Percentiles rank a stretch among this genome's conserved stretches.
Evolutionary conservation across 2,888 invertebrate genomes (phyloP).

Genomic region (Dilophus febrilis): DNA sequence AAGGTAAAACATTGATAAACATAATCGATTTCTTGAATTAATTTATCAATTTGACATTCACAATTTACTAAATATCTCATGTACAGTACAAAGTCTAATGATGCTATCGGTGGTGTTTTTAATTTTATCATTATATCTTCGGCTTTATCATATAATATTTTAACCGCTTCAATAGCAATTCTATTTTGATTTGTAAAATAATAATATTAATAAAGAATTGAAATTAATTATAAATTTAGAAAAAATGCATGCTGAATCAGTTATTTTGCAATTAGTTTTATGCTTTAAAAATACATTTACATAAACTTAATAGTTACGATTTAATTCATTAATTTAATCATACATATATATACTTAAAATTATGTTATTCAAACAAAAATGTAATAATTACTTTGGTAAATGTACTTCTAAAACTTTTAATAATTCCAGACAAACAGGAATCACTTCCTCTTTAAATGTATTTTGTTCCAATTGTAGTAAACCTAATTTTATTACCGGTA

Average conservation of each 20-base stretch:
- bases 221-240: no score
- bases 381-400: constrained; percentile 51
- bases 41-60: constrained; percentile 42
- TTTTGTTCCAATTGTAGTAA: constrained; percentile 49
- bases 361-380: no score
- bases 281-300: no score
- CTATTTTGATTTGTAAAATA: constrained; percentile 23
- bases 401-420: constrained; percentile 43
- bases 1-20: constrained; percentile 69
- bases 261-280: no score
- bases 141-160: constrained; percentile 21
- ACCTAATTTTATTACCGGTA: constrained; percentile 51
- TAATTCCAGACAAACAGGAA: constrained; percentile 53
- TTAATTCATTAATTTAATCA: no score
- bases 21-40: constrained; percentile 61
- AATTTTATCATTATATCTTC: constrained; percentile 45
- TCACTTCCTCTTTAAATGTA: constrained; percentile 51
- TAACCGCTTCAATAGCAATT: constrained; percentile 43
- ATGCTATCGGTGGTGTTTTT: constrained; percentile 45
- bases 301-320: no score
- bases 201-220: background rate
- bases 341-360: no score
- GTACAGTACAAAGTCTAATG: constrained; percentile 48
- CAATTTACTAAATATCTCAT: constrained; percentile 38
- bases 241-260: no score